Conservation (phyloP, 2,888 invertebrate genomes). For the Exephanes ischioxanthus region DNA sequence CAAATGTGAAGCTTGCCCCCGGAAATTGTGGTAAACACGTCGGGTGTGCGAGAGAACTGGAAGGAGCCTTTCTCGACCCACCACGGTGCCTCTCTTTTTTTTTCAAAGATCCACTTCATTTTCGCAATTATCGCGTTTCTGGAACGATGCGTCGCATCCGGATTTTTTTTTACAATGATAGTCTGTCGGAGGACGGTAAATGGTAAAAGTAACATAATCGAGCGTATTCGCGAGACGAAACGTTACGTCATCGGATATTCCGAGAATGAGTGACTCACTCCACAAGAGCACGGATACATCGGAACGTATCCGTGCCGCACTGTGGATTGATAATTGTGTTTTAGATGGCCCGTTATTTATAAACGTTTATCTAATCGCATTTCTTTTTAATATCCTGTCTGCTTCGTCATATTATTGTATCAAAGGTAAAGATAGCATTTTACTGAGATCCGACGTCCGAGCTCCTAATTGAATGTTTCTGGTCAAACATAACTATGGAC, state of each 20-base stretch:
- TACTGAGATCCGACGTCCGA: background rate
- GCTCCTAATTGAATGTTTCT: background rate
- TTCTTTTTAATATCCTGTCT: background rate
- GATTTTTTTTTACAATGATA: background rate
- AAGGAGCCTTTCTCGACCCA: background rate
- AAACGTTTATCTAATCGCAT: background rate
- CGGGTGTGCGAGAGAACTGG: slow-evolving; percentile 10
- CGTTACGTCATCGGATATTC: background rate
- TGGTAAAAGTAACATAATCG: background rate
- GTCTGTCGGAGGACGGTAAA: background rate
- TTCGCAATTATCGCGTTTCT: background rate
- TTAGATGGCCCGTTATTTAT: background rate
- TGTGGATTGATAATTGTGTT: background rate
- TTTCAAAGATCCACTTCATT: background rate
- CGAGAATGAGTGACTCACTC: background rate
- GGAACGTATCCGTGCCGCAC: background rate
- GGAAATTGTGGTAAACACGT: background rate
- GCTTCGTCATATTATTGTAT: background rate
- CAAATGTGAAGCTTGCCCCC: slow-evolving; percentile 72
- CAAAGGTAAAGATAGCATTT: background rate
- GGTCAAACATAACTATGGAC: background rate
- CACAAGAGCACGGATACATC: background rate
- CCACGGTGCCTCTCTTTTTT: background rate
- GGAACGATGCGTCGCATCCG: background rate
- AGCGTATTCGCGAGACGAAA: background rate